Evolutionary conservation across 1,140 invertebrate species (phyloP).

Genomic region (Papilio helenus): DNA sequence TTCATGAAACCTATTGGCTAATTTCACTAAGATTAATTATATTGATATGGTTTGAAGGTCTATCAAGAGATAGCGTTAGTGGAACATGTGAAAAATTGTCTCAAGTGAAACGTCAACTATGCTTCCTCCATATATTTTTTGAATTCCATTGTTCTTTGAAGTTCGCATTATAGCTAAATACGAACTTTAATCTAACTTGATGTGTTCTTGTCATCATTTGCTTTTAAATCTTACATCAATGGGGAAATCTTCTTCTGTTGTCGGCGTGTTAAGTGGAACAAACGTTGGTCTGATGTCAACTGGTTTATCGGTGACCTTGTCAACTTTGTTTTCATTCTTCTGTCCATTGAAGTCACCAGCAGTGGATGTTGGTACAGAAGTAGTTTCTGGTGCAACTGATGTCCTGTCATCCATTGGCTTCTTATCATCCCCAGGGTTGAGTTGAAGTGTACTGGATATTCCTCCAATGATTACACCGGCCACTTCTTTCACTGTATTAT

Average conservation of each 20-base stretch:
- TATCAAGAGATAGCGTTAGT: too few species aligned
- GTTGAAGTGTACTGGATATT: not conserved
- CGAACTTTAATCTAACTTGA: not conserved
- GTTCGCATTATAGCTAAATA: not conserved
- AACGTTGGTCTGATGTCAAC: not conserved
- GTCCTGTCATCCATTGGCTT: not conserved
- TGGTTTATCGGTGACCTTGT: not conserved
- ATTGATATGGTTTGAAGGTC: too few species aligned
- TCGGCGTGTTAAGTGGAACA: not conserved
- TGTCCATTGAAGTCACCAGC: not conserved
- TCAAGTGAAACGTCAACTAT: too few species aligned
- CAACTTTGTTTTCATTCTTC: not conserved
- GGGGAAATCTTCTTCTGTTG: conserved; percentile 19
- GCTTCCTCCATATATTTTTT: too few species aligned
- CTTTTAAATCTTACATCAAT: conserved; percentile 24
- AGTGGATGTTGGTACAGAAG: not conserved
- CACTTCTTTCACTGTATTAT: conserved; percentile 29
- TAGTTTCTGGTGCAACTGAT: not conserved
- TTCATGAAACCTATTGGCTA: too few species aligned
- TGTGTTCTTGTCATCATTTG: not conserved
- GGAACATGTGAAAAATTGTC: too few species aligned
- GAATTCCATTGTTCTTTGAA: too few species aligned
- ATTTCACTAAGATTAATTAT: too few species aligned
- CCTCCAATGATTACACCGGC: conserved; percentile 1
- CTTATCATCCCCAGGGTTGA: not conserved